Conservation (phyloP, 1,140 invertebrate genomes). For the Meteorus sp. region DNA sequence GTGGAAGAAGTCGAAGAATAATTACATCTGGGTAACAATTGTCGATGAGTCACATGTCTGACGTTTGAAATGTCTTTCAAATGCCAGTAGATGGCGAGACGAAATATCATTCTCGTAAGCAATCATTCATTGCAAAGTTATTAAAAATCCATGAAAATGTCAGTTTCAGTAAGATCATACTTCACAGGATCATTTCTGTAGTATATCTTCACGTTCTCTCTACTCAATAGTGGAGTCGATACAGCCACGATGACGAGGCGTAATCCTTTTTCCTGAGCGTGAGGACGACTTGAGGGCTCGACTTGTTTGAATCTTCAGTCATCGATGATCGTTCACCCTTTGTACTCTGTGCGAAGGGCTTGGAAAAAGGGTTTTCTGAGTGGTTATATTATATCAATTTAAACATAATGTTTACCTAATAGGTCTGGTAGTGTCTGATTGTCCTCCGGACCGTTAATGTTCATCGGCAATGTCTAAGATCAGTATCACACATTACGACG, state of each 20-base stretch:
- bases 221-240: constrained; percentile 47
- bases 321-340: constrained; percentile 59
- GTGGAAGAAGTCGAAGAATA: no score
- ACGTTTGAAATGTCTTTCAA: no score
- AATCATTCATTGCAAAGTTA: neutral
- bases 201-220: constrained; percentile 54
- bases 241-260: constrained; percentile 58
- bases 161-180: constrained; percentile 54
- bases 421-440: no score
- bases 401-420: no score
- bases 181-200: constrained; percentile 64
- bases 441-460: no score
- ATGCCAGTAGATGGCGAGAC: constrained; percentile 26
- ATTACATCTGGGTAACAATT: no score
- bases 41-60: no score
- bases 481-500: no score
- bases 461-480: no score
- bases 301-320: constrained; percentile 35
- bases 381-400: constrained; percentile 37
- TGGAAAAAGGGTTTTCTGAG: constrained; percentile 56
- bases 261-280: constrained; percentile 56
- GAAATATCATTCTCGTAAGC: neutral
- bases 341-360: constrained; percentile 33
- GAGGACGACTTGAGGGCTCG: constrained; percentile 44
- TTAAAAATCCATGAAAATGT: neutral